A percentile compares a stretch with the other conserved stretches of the same genome.
phyloP scores from a whole-genome alignment of 92 coral and sea anemone species.

The Pocillopora meandrina region DNA sequence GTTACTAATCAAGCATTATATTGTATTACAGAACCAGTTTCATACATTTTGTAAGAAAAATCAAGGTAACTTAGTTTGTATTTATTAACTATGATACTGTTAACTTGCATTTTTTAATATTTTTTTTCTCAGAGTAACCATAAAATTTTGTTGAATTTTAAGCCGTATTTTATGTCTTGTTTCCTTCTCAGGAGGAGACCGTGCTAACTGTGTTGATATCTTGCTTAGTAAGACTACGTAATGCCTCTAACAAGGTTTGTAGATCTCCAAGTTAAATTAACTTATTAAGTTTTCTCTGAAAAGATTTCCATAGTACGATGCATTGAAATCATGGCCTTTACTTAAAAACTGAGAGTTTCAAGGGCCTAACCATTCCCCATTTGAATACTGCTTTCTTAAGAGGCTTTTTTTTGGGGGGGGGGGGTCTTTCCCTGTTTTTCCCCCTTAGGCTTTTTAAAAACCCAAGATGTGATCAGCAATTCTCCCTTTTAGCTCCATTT shows the following conservation, averaged over 20 bases:
- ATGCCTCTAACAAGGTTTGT: conserved; percentile 47
- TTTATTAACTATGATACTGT: not conserved
- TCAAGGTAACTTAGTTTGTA: conserved; percentile 45
- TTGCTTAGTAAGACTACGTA: conserved; percentile 81
- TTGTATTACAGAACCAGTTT: conserved; percentile 43
- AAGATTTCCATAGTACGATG: not conserved
- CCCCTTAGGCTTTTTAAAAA: no score
- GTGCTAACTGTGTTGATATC: conserved; percentile 79
- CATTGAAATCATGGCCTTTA: not conserved
- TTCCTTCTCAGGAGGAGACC: conserved; percentile 78
- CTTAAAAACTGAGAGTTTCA: no score
- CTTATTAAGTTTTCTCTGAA: not conserved
- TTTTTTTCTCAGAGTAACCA: not conserved
- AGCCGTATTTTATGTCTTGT: not conserved
- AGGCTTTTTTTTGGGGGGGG: no score
- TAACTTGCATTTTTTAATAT: not conserved
- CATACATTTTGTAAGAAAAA: conserved; percentile 54
- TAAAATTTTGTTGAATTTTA: not conserved
- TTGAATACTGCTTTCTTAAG: no score
- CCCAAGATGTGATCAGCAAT: no score
- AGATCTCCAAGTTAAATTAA: not conserved
- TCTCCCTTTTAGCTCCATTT: no score
- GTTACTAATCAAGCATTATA: not conserved
- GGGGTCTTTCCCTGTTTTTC: no score
- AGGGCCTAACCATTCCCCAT: no score